Evolutionary conservation across 2,797 vertebrate species (phyloP), one percentile per base, ranked within the genome.

Genomic region (Limosa lapponica): DNA sequence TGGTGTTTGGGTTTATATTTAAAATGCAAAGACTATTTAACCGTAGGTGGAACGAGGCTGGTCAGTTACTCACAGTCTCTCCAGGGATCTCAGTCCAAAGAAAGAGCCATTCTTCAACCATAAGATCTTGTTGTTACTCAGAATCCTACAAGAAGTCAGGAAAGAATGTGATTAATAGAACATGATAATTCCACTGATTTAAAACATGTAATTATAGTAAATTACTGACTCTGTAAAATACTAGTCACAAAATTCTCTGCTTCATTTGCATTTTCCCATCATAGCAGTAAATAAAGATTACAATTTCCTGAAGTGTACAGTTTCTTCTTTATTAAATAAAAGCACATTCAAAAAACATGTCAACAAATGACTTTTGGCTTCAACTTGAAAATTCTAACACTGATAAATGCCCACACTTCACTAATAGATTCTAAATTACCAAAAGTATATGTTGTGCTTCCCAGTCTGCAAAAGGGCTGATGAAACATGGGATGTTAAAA

Each of bases 11-110:
- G 75, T 94, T 89, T 59, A 32, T 39, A 82, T 71, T 79, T 75
- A 89, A 90, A 90, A 91, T 72, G 71, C 36, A 69, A 85, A 70
- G 39, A 44, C 48, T 64, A 82, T 73, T 70, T 55, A 93, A 87
- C 2, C 54, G 48, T 83, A 80, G 87, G 59, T 57, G 39, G 25
- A 93, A 59, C 7, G 5, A 62, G 66, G 82, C 54, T 80, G 61
- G 84, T 82, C 30, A 92, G 82, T 94, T 98, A 99, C 99, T 99
- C 97, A 99, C 99, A 99, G 97, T 98, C 98, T 99, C 98, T 99
- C 99, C 95, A 99, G 96, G 71, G 98, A 98, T 70, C 97, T 97
- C 96, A 99, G 96, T 87, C 99, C 98, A 6, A 97, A 98, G 98
- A 99, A 99, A 89, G 98, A 99, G 89, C 97, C 97, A 39, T 99